Percentiles rank a stretch among this genome's conserved stretches.
Conservation (phyloP, 1,140 invertebrate genomes). For the Pogonognathellus flavescens region DNA sequence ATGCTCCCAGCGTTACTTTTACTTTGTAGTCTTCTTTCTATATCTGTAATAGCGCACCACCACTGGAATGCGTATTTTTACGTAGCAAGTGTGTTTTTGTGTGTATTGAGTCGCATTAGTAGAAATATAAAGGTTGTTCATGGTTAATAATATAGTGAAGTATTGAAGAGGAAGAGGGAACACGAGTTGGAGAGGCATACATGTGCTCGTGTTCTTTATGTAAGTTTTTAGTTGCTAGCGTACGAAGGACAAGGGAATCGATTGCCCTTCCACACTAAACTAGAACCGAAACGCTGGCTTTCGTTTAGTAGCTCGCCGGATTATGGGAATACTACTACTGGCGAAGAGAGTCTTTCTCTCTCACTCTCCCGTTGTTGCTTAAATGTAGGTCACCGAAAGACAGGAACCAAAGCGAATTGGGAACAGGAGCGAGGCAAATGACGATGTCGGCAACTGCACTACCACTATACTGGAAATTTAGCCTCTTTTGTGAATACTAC, state of each 20-base stretch:
- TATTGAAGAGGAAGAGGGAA: not conserved
- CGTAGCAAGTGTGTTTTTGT: not conserved
- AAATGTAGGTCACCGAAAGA: constrained; percentile 44
- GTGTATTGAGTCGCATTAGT: not conserved
- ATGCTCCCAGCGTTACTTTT: too few relatives aligned
- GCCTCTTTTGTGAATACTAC: too few relatives aligned
- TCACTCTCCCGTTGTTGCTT: not conserved
- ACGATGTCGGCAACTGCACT: too few relatives aligned
- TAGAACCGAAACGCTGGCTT: constrained; percentile 4
- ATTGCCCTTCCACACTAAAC: constrained; percentile 34
- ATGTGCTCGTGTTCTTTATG: constrained; percentile 38
- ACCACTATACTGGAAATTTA: too few relatives aligned
- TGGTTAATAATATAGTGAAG: not conserved
- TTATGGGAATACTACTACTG: not conserved
- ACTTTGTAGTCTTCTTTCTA: too few relatives aligned
- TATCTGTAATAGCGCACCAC: too few relatives aligned
- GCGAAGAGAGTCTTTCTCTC: not conserved
- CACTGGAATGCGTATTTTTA: too few relatives aligned
- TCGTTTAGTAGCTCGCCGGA: not conserved
- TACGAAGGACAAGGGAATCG: constrained; percentile 40
- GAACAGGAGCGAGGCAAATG: constrained; percentile 23
- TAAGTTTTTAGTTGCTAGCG: constrained; percentile 20
- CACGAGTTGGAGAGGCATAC: constrained; percentile 18
- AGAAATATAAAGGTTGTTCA: not conserved
- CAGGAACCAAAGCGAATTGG: constrained; percentile 38